A percentile compares a stretch with the other conserved stretches of the same genome.
phyloP scores from a whole-genome alignment of 2,888 invertebrate genomes.

The Drosophila silvestris region DNA sequence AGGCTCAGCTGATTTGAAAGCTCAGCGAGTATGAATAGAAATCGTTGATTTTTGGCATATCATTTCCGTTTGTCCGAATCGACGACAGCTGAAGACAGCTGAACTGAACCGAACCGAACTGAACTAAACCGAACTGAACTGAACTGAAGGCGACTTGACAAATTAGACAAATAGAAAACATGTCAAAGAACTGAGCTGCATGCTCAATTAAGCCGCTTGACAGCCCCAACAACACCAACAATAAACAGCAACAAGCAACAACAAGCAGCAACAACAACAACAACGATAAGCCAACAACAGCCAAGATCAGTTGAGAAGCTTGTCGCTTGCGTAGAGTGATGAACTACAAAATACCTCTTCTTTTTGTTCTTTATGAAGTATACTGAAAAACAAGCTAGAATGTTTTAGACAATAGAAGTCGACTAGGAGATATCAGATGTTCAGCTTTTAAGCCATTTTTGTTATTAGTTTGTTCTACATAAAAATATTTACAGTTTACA shows the following conservation, averaged over 20 bases:
- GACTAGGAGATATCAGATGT: not conserved
- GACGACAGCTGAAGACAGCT: slow-evolving; percentile 29
- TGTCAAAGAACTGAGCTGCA: slow-evolving; percentile 69
- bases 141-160: slow-evolving; percentile 65
- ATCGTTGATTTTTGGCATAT: slow-evolving; percentile 60
- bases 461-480: no score
- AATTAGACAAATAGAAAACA: slow-evolving; percentile 80
- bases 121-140: slow-evolving; percentile 18
- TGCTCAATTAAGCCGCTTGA: slow-evolving; percentile 77
- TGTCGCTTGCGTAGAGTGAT: not conserved
- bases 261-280: slow-evolving; percentile 8
- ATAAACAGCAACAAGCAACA: slow-evolving; percentile 10
- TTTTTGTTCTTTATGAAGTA: not conserved
- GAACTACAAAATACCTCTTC: slow-evolving; percentile 12
- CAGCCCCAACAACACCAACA: slow-evolving; percentile 31
- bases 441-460: not conserved
- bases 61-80: slow-evolving; percentile 69
- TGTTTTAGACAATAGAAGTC: not conserved
- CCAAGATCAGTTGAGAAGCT: slow-evolving; percentile 41
- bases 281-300: slow-evolving; percentile 29
- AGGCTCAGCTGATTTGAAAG: slow-evolving; percentile 35
- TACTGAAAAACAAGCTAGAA: not conserved
- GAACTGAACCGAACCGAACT: slow-evolving; percentile 34
- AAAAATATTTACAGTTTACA: no score
- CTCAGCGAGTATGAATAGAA: slow-evolving; percentile 22